A percentile compares a stretch with the other conserved stretches of the same genome.
phyloP scores from a whole-genome alignment of 2,888 invertebrate genomes.

The Watsonalla cultraria region DNA sequence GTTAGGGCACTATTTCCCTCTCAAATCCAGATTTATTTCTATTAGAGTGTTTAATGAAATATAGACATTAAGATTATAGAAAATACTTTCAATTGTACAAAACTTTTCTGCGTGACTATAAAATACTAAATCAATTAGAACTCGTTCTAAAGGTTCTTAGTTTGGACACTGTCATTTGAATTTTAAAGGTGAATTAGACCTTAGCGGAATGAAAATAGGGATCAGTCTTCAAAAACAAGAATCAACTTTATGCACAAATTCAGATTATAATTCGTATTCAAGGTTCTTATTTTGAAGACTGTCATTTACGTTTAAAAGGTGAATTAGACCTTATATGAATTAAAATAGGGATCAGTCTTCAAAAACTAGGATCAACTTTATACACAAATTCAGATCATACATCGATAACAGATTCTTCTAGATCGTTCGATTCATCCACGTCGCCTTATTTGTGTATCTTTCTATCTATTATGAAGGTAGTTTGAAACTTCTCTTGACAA shows the following conservation, averaged over 20 bases:
- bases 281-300: background rate
- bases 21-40: no score
- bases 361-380: slow-evolving; percentile 11
- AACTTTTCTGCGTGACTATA: background rate
- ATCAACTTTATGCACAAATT: no score
- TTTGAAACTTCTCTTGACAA: slow-evolving; percentile 57
- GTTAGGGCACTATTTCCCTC: no score
- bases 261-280: no score
- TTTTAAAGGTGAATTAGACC: background rate
- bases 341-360: slow-evolving; percentile 5
- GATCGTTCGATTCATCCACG: slow-evolving; percentile 65
- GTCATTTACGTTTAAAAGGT: no score
- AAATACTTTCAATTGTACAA: no score
- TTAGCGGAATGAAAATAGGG: background rate
- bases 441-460: slow-evolving; percentile 78
- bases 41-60: no score
- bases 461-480: slow-evolving; percentile 68
- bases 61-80: no score
- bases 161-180: background rate
- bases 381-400: slow-evolving; percentile 16
- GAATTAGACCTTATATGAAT: background rate
- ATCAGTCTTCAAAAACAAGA: slow-evolving; percentile 14
- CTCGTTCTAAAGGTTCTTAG: background rate
- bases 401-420: slow-evolving; percentile 48
- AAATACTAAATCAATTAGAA: background rate